A percentile compares a stretch with the other conserved stretches of the same genome.
phyloP scores from a whole-genome alignment of 2,888 invertebrate species.

The Frankliniella fusca region DNA sequence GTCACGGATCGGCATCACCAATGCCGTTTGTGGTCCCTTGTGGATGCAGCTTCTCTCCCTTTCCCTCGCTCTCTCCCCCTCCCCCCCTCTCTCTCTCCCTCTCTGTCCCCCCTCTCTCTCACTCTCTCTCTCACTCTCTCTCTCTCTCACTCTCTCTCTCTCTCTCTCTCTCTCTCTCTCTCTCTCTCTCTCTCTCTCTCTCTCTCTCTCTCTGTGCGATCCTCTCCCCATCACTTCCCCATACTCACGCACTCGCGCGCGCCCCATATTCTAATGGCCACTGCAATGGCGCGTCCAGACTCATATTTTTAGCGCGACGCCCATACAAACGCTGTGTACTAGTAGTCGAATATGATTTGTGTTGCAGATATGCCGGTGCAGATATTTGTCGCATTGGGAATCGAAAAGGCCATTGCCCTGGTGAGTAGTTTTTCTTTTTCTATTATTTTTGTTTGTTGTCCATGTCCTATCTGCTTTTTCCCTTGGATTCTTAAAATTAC shows the following conservation, averaged over 20 bases:
- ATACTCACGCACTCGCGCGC: neutral
- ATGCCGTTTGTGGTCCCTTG: too few species aligned
- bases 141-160: slow-evolving; percentile 14
- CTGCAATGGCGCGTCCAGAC: neutral
- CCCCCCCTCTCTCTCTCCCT: neutral
- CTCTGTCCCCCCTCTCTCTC: neutral
- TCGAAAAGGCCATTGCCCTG: slow-evolving; percentile 2
- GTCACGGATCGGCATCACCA: too few species aligned
- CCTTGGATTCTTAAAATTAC: neutral
- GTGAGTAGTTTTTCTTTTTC: neutral
- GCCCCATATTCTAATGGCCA: neutral
- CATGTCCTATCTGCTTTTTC: neutral
- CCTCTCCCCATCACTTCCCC: neutral
- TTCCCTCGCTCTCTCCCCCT: neutral
- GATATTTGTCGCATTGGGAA: slow-evolving; percentile 2
- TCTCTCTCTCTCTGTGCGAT: neutral
- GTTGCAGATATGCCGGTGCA: slow-evolving; percentile 23
- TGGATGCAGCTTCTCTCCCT: neutral
- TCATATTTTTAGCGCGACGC: neutral
- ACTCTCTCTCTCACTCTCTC: slow-evolving; percentile 10
- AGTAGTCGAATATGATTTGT: slow-evolving; percentile 2
- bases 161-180: slow-evolving; percentile 18
- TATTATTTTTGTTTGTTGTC: neutral
- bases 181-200: slow-evolving; percentile 6
- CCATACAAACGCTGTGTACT: neutral